Conservation (phyloP, 2,888 invertebrate species). For the Andrena trimmerana region DNA sequence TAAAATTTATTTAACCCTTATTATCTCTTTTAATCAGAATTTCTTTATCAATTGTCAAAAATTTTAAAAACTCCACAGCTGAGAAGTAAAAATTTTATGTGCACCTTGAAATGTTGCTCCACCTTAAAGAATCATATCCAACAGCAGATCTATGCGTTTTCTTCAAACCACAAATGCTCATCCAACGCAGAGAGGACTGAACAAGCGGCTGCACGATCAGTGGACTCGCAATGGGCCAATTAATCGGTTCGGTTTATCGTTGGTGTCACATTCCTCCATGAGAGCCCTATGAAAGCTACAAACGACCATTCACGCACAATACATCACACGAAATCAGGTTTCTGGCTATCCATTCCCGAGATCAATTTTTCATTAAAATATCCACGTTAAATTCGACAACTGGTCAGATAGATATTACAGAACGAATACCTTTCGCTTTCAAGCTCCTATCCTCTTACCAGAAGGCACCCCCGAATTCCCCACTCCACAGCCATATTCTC, state of each 20-base stretch:
- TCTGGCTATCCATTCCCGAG: not conserved
- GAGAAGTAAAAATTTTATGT: no score
- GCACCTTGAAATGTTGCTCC: no score
- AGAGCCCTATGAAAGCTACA: not conserved
- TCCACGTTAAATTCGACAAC: no score
- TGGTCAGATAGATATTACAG: no score
- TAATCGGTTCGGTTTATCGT: slow-evolving; percentile 4
- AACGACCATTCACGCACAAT: not conserved
- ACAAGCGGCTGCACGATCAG: slow-evolving; percentile 2
- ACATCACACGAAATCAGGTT: not conserved
- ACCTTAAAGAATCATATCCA: not conserved
- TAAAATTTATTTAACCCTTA: no score
- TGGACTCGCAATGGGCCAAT: not conserved
- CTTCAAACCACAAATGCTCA: not conserved
- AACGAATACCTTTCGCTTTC: no score
- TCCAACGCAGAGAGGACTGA: not conserved
- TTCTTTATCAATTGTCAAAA: no score
- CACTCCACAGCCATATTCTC: no score
- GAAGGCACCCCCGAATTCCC: no score
- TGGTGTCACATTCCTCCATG: not conserved
- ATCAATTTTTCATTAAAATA: not conserved
- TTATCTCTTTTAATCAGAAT: no score
- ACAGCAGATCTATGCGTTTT: not conserved
- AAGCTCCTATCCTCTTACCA: no score
- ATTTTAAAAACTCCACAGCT: no score